Base-by-base conservation (phyloP, 2,888 invertebrate genomes). In the Drosophila ezoana region DNA sequence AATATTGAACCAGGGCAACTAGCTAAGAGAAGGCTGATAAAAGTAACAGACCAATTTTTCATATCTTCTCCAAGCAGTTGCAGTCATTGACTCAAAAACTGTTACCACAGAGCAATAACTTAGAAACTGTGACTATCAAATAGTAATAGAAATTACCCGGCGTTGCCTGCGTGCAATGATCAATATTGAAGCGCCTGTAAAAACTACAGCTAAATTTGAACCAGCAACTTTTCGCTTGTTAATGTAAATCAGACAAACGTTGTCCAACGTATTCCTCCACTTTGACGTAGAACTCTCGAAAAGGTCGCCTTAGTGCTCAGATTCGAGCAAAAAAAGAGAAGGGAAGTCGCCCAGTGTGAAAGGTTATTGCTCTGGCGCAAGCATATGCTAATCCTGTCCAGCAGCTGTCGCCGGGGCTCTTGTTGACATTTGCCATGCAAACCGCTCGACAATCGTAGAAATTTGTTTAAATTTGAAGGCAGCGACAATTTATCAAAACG, bases 401-500 rank as follows among this genome's bases (percentile, higher is more conserved):
- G 62, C 75, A 67, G 67, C 63, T 60, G 63, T 49, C 58, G 52
- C 44, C 40, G 48, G 43, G 14, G 14, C 53, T 47, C 58, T 20
- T 75, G 72, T 77, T 72, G 77, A 77, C 75, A 67, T 63, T 58
- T 53, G 37, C 63, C 69, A 74, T 60, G 69, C 59, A 57, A 73
- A 60, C 69, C 69, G 71, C 65, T 72, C 61, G 64, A 63, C 72
- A 72, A 75, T 76, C 68, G 62, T 63, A 48, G 60, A 65, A 71
- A 68, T 71, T 76, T 69, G 79, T 75, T 67, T 51, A 79, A 76
- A 66, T 79, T 76, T 70, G 63, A 59, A 67, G 62, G 68, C 68
- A 51, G 44, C 57, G 83, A 80, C 81, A 63, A 81, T 81, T 81
- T 83, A 81, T 81, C 81, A 86, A 80, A 86, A 76, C 66, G 77